Evolutionary conservation across 1,140 invertebrate species (phyloP), one percentile per base, ranked within the genome.

Genomic region (Drosophila oshimai): DNA sequence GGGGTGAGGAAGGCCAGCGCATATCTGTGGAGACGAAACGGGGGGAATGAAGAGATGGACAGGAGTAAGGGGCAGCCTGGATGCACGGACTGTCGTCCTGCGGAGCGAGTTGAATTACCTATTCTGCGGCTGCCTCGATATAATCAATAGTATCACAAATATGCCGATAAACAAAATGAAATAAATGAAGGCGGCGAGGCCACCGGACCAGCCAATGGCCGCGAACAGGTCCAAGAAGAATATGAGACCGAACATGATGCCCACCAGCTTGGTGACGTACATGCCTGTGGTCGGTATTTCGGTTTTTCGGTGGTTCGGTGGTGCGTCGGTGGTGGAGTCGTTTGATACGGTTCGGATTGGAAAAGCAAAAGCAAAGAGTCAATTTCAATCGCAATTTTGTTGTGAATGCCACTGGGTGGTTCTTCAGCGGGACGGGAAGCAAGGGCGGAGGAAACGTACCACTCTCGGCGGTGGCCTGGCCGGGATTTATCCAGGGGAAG

Each of bases 41-140:
- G 47, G 33, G 9, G 2, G 15, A 6, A 31, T n/a, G 5, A 26
- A 9, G 0, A 33, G 18, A n/a, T 2, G 9, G 9, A 5, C 15
- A 6, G 36, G 36, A 37, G 22, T n/a, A 2, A 0, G n/a, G 18
- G 4, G 51, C 22, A 57, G 5, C 2, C 1, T 6, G 6, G 6
- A 3, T 12, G 6, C 29, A 3, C 3, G 13, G 24, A 45, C 13
- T 31, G 4, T n/a, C 9, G 13, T 15, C 12, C 42, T 10, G 3
- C 5, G n/a, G 12, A 15, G 26, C 6, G 3, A 5, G 10, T 26
- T n/a, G 13, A 18, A 18, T 78, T 92, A 97, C 96, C 95, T 96
- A 91, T 97, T 97, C 92, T 98, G 97, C 33, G 97, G 96, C 92
- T 97, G 97, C 84, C 96, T 94, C 2, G 96, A 97, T 74, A 98